A percentile compares a stretch with the other conserved stretches of the same genome.
Conservation (phyloP, 2,797 vertebrate species). For the Caiman crocodilus region DNA sequence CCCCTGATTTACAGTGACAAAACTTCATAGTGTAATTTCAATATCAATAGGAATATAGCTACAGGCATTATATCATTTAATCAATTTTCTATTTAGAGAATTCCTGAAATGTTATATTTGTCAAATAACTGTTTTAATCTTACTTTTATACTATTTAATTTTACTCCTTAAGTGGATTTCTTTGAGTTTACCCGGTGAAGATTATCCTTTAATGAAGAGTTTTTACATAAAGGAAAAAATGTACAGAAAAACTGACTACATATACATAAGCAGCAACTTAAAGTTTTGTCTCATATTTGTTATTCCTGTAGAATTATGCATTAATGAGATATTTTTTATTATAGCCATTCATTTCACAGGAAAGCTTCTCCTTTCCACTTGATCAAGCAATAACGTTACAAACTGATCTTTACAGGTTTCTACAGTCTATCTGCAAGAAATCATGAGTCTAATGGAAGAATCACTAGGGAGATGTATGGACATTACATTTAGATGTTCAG, state of each 20-base stretch:
- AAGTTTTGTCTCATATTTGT: background rate
- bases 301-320: background rate
- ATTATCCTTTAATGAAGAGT: background rate
- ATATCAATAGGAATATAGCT: constrained; percentile 1
- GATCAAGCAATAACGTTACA: background rate
- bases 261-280: background rate
- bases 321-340: background rate
- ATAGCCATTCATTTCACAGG: background rate
- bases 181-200: background rate
- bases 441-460: background rate
- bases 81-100: constrained; percentile 13
- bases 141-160: background rate
- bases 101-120: constrained; percentile 16
- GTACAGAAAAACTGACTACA: background rate
- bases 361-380: background rate
- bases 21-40: constrained; percentile 3
- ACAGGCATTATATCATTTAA: background rate
- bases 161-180: background rate
- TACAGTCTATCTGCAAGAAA: background rate
- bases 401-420: background rate
- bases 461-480: background rate
- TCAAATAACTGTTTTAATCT: background rate
- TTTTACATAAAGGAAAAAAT: background rate
- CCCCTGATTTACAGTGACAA: constrained; percentile 4
- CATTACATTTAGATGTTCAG: no score